Evolutionary conservation across 30 jellyfish, hydroid and myxozoan species (phyloP), one percentile per base, ranked within the genome.

Genomic region (Hydra vulgaris): DNA sequence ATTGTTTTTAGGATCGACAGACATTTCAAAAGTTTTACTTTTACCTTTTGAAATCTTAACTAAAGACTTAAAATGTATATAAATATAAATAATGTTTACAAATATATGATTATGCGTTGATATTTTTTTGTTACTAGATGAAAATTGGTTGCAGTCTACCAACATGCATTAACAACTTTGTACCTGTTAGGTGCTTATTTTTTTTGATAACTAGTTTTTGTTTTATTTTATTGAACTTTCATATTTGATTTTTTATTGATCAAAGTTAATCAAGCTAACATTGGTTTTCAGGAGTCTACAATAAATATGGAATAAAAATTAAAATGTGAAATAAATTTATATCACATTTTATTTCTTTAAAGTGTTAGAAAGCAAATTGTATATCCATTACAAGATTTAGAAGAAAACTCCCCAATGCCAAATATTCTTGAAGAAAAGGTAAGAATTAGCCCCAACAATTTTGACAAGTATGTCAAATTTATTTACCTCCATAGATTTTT

Each of bases 301-400:
- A n/a, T n/a, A n/a, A n/a, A n/a, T n/a, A n/a, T n/a, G n/a, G n/a
- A n/a, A n/a, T n/a, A n/a, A n/a, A n/a, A 20, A 74, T 54, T 74
- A 0, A 74, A 8, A 0, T 23, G 23, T 16, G 71, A 75, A 12
- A 18, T 23, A 21, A 21, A 17, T 75, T n/a, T 25, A 25, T 75
- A 26, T 75, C 26, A 16, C 20, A 12, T 26, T 74, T 76, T 27
- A 12, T 74, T 15, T 52, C 19, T 16, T 25, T 66, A 53, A 27
- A 92, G 98, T 21, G 89, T 94, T 25, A 70, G 98, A 40, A 78
- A 95, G 40, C 98, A 92, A 72, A 84, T 92, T 0, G 82, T 92
- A 26, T 92, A 92, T 75, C 96, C 96, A n/a, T 21, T 83, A 8
- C 93, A 86, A 54, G 87, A 92, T 5, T 89, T 92, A 20, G 95